phyloP scores from a whole-genome alignment of 2,113 vertebrate species.

The Sinocyclocheilus anophthalmus region DNA sequence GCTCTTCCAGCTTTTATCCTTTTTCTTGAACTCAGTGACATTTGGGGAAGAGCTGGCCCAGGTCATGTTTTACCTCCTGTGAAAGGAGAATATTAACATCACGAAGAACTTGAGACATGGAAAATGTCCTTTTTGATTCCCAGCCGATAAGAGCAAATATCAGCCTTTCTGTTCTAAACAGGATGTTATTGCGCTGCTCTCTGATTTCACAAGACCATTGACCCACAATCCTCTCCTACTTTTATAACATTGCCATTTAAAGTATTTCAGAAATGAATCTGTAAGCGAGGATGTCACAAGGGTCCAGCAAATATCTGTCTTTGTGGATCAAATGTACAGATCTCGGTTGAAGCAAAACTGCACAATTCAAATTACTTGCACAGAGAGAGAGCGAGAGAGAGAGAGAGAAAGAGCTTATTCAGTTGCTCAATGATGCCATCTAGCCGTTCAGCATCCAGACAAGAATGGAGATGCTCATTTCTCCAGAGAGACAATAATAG shows the following conservation, averaged over 20 bases:
- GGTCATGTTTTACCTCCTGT: constrained; percentile 61
- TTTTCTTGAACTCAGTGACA: constrained; percentile 59
- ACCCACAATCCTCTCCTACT: constrained; percentile 60
- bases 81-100: constrained; percentile 60
- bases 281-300: constrained; percentile 59
- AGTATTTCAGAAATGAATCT: constrained; percentile 58
- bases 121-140: constrained; percentile 63
- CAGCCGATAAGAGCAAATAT: constrained; percentile 63
- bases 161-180: constrained; percentile 61
- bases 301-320: constrained; percentile 59
- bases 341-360: constrained; percentile 15
- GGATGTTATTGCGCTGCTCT: constrained; percentile 49
- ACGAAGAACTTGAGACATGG: constrained; percentile 51
- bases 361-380: constrained; percentile 47
- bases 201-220: constrained; percentile 60
- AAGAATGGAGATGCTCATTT: constrained; percentile 53
- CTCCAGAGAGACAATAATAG: constrained; percentile 49
- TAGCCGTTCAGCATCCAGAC: constrained; percentile 61
- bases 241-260: constrained; percentile 46
- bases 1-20: constrained; percentile 25
- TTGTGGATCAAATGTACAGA: constrained; percentile 73
- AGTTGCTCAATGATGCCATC: constrained; percentile 80
- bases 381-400: constrained; percentile 6
- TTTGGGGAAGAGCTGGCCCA: constrained; percentile 63
- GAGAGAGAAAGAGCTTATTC: not conserved